Evolutionary conservation across 2,113 vertebrate genomes (phyloP), one percentile per base, ranked within the genome.

Genomic region (Pomatorhinus ruficollis): DNA sequence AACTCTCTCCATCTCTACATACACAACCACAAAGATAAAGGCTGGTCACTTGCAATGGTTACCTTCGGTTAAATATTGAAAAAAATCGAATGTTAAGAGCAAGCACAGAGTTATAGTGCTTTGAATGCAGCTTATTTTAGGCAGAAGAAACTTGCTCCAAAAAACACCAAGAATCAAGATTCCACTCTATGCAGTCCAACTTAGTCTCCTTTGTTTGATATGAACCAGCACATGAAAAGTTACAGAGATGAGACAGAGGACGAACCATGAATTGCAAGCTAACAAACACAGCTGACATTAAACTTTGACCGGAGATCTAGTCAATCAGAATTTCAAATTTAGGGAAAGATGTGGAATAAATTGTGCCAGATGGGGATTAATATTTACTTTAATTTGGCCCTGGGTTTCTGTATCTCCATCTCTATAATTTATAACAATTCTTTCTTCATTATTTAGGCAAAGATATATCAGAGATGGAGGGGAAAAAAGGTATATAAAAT

Each of bases 401-500:
- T 2, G 9, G 17, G 10, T 10, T 53, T 84, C 54, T 89, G 5
- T n/a, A 54, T 65, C 12, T 57, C 18, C 23, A 21, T 23, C 19
- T 75, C 20, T 63, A 24, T 19, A 2, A 65, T 27, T 76, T 86
- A 50, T 15, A 83, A 45, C 2, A 66, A 35, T 23, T 84, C 3
- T 76, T 78, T 81, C 33, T 66, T 63, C 18, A 17, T 54, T 45
- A 39, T 33, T 50, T 59, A 75, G 21, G 16, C 18, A 92, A 92
- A 80, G 11, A 57, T 56, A 5, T 15, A 47, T 35, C 15, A 47
- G 68, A 71, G 5, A 20, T 0, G 6, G 6, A 7, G 5, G 4
- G 4, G 1, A 1, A 10, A 10, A 20, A 65, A 3, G 0, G 7
- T 28, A 14, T 6, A 45, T 6, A 56, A 57, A 63, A 15, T n/a